These are phyloP conservation scores for fruit fly (Drosophila melanogaster) DNA, from an alignment of 1,140 invertebrate species.

Conservation along the genomic window Release_6_plus_ISO1_MT NT_033779.5:5657001-5657500, in stretches of 20 bases:
- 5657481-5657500: too few relatives aligned
- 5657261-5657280: neutral
- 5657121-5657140: constrained; percentile 4
- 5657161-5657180: constrained; percentile 13
- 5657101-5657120: constrained; percentile 22
- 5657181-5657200: constrained; percentile 16
- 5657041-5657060: constrained; percentile 61
- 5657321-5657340: neutral
- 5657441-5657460: too few relatives aligned
- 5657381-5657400: too few relatives aligned
- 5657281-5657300: neutral
- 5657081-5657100: constrained; percentile 38
- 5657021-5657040: constrained; percentile 45
- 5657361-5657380: too few relatives aligned
- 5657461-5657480: too few relatives aligned
- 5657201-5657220: neutral
- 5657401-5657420: too few relatives aligned
- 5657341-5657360: too few relatives aligned
- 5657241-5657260: constrained; percentile 3
- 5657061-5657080: constrained; percentile 58
- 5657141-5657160: constrained; percentile 5
- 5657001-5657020: constrained; percentile 38
- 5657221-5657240: neutral
- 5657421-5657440: too few relatives aligned
- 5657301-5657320: neutral